Conservation (phyloP, 2,797 vertebrate species). For the Cossypha caffra region DNA sequence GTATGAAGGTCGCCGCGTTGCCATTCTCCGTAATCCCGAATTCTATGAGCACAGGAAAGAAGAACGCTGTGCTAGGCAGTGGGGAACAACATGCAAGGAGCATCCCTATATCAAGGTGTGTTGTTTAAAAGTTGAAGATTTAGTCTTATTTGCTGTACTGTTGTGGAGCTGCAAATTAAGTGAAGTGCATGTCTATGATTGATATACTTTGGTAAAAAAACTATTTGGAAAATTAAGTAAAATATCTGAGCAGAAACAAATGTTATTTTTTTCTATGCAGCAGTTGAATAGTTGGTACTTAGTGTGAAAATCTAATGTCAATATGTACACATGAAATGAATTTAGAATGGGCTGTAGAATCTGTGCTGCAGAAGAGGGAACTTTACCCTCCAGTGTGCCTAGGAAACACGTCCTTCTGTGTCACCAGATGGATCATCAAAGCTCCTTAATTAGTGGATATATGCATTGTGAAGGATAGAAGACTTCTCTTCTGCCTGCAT, state of each 20-base stretch:
- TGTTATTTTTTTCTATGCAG: not conserved
- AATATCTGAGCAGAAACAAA: not conserved
- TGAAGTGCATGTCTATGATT: not conserved
- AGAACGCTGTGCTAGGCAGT: slow-evolving; percentile 94
- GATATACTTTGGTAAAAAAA: not conserved
- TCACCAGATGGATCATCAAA: slow-evolving; percentile 29
- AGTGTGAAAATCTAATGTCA: not conserved
- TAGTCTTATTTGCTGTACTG: not conserved
- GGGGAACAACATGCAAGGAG: slow-evolving; percentile 96
- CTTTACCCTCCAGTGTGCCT: not conserved
- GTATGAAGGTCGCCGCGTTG: slow-evolving; percentile 87
- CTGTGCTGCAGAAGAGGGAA: not conserved
- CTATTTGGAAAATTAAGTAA: not conserved
- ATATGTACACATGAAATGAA: not conserved
- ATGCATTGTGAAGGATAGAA: not conserved
- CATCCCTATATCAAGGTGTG: slow-evolving; percentile 97
- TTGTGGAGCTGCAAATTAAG: not conserved
- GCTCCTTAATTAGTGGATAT: not conserved
- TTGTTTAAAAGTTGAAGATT: not conserved
- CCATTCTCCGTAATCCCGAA: slow-evolving; percentile 95
- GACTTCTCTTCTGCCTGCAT: not conserved
- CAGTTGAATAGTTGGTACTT: not conserved
- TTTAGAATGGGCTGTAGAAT: not conserved
- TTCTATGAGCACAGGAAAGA: slow-evolving; percentile 97
- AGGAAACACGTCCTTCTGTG: not conserved